phyloP scores from a whole-genome alignment of 2,797 vertebrate genomes.

The Capromys pilorides region DNA sequence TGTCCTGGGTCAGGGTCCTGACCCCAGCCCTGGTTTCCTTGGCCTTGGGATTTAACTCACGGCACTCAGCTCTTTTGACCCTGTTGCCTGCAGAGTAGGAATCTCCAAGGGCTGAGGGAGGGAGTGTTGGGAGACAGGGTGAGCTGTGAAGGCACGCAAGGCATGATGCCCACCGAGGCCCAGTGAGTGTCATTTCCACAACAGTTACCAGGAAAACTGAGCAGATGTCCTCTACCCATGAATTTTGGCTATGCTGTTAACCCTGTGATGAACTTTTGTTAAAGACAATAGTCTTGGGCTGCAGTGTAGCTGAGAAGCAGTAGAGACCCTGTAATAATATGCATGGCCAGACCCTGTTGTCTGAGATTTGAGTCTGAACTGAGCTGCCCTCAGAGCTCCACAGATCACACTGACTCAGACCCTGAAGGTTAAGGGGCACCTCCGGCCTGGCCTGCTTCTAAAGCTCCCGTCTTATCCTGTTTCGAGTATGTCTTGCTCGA shows the following conservation, averaged over 20 bases:
- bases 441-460: neutral
- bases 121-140: neutral
- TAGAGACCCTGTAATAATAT: neutral
- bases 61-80: neutral
- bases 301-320: neutral
- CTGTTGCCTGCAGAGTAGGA: neutral
- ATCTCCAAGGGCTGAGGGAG: neutral
- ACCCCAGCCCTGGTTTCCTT: neutral
- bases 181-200: neutral
- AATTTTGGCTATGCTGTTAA: neutral
- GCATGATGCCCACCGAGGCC: neutral
- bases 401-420: neutral
- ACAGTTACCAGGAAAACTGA: neutral
- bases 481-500: neutral
- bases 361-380: neutral
- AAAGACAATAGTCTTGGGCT: neutral
- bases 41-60: neutral
- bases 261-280: neutral
- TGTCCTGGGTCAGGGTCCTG: accelerated
- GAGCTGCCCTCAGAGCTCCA: neutral
- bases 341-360: accelerated
- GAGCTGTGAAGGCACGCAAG: neutral
- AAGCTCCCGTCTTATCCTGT: neutral
- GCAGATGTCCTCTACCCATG: neutral
- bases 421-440: neutral